Evolutionary conservation across 1,140 invertebrate genomes (phyloP), one percentile per base, ranked within the genome.

Genomic region (Hycleus cichorii): DNA sequence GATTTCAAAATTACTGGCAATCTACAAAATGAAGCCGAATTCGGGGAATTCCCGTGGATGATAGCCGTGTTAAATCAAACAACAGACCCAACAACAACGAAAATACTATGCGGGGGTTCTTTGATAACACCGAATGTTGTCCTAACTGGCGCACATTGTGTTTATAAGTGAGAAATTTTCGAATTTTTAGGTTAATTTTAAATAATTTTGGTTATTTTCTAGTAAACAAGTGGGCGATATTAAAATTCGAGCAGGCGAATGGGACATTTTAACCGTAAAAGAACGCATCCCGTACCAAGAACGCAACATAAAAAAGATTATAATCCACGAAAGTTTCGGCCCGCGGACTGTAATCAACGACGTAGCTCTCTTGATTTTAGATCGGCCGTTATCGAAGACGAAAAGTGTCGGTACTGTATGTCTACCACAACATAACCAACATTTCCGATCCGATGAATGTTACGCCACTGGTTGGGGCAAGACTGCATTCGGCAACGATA

Each of bases 341-440:
- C 63, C 69, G 27, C 71, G 78, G 4, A 77, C 77, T 2, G 69
- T 88, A 0, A 79, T 76, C 67, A 83, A 88, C 61, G 85, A 89
- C 64, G 71, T 85, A 2, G 86, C 85, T 8, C 65, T 89, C 6
- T 63, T 89, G 1, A 74, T 84, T 39, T 71, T 88, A 4, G 66
- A 71, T 24, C 48, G 72, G 2, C 76, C 80, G 0, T 73, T 86
- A 0, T 63, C 75, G 0, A 68, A 80, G 2, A 76, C 74, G 3
- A 81, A 84, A 9, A 86, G 89, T 63, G 80, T 91, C 4, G 82
- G 86, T 54, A 70, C 84, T 0, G 76, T 85, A 3, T 91, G 89
- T 68, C 70, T 91, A 2, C 85, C 85, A 0, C 66, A 74, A 1
- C 64, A 74, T 45, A 62, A 68, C 46, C 32, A 68, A 32, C 52